Conservation (phyloP, 1,140 invertebrate species). For the Mycetomoellerius zeteki region DNA sequence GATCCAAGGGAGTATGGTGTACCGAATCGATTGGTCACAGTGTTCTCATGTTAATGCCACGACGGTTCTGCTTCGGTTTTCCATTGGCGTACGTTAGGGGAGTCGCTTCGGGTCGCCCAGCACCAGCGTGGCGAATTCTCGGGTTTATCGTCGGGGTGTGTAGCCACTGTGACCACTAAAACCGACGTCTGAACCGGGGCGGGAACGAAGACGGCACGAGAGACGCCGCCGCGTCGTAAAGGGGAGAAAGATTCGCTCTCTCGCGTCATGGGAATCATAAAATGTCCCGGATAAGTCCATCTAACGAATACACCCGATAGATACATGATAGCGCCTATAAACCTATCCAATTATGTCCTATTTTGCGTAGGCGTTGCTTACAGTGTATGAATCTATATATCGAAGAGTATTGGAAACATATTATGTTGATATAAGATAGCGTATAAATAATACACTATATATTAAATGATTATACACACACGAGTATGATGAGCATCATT, state of each 20-base stretch:
- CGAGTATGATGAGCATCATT: neutral
- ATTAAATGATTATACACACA: slow-evolving; percentile 23
- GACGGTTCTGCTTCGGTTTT: slow-evolving; percentile 79
- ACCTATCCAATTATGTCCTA: slow-evolving; percentile 18
- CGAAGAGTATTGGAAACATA: slow-evolving; percentile 1
- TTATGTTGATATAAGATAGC: slow-evolving; percentile 28
- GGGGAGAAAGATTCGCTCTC: slow-evolving; percentile 55
- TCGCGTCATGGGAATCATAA: slow-evolving; percentile 82
- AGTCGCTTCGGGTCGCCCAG: slow-evolving; percentile 56
- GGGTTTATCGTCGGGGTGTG: slow-evolving; percentile 84
- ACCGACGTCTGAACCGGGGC: slow-evolving; percentile 70
- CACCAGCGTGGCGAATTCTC: slow-evolving; percentile 84
- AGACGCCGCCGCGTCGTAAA: neutral
- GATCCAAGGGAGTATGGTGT: slow-evolving; percentile 78
- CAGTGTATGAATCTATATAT: neutral
- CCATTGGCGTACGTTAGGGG: slow-evolving; percentile 67
- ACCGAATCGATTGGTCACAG: slow-evolving; percentile 82
- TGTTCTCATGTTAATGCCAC: slow-evolving; percentile 85
- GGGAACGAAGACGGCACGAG: slow-evolving; percentile 44
- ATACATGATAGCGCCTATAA: neutral
- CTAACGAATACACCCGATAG: slow-evolving; percentile 21
- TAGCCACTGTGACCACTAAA: slow-evolving; percentile 86
- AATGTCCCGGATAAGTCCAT: slow-evolving; percentile 68
- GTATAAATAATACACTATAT: slow-evolving; percentile 22
- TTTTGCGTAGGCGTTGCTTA: slow-evolving; percentile 18